These are phyloP conservation scores for Scrobipalpa atriplicella DNA, from an alignment of 2,888 invertebrate species.

Conservation along the genomic window DNA sequence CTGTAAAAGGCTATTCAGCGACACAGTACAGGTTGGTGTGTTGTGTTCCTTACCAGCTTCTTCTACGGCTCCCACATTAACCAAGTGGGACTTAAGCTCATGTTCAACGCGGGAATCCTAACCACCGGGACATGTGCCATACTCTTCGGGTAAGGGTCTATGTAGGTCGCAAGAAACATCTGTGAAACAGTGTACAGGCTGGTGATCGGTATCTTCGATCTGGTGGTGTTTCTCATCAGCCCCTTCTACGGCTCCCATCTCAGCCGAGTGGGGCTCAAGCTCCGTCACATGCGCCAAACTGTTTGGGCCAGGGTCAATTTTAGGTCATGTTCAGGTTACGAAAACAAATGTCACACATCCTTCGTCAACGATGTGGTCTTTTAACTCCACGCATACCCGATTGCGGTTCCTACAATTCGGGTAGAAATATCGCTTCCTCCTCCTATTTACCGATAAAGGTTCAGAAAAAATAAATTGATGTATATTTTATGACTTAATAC, in stretches of 20 bases:
- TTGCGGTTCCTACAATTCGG: too few relatives aligned
- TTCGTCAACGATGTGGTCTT: too few relatives aligned
- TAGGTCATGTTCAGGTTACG: too few relatives aligned
- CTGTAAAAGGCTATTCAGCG: constrained; percentile 87
- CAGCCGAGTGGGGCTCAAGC: constrained; percentile 89
- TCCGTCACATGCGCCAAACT: constrained; percentile 42
- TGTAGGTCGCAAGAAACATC: background rate
- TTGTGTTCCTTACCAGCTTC: constrained; percentile 92
- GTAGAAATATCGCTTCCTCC: too few relatives aligned
- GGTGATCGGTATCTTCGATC: constrained; percentile 93
- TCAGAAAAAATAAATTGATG: too few relatives aligned
- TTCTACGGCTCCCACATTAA: constrained; percentile 91
- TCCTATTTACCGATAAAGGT: too few relatives aligned
- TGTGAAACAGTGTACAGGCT: constrained; percentile 87
- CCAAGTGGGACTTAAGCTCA: constrained; percentile 88
- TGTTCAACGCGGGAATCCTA: constrained; percentile 92
- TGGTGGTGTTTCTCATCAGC: constrained; percentile 91
- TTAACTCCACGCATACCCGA: too few relatives aligned
- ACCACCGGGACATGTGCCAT: constrained; percentile 93
- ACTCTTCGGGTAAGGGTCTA: constrained; percentile 86
- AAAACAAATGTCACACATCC: too few relatives aligned
- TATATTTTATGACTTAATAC: too few relatives aligned
- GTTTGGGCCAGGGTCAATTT: too few relatives aligned
- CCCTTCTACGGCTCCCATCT: constrained; percentile 92
- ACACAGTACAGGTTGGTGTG: constrained; percentile 93